These are phyloP conservation scores for Cecidostiba fungosa DNA, from an alignment of 2,888 invertebrate genomes.

Conservation along the genomic window DNA sequence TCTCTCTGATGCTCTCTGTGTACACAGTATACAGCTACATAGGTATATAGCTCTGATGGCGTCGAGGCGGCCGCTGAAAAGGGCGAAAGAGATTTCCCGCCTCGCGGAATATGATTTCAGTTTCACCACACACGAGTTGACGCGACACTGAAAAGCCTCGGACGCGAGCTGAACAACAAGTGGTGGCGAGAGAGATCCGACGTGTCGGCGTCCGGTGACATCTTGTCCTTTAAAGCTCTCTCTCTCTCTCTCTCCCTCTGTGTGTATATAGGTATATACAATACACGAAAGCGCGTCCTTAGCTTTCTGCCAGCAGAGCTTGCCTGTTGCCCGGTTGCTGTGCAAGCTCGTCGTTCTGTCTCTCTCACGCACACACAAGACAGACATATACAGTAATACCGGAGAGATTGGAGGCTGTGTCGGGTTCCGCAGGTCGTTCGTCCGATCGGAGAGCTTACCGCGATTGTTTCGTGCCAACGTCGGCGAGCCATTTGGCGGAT, in stretches of 20 bases:
- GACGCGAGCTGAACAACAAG: conserved; percentile 72
- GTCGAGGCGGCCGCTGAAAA: conserved; percentile 49
- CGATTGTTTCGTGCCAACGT: conserved; percentile 14
- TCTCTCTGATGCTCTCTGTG: not conserved
- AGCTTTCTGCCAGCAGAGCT: not conserved
- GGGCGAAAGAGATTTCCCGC: conserved; percentile 70
- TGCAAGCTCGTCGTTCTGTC: not conserved
- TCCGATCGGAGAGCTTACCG: not conserved
- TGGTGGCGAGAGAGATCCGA: conserved; percentile 67
- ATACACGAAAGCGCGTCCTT: not conserved
- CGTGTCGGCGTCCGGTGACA: conserved; percentile 26
- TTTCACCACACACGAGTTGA: conserved; percentile 34
- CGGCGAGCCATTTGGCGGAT: not conserved
- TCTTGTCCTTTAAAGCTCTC: conserved; percentile 44
- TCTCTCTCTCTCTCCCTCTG: not conserved
- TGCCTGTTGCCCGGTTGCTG: not conserved
- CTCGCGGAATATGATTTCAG: conserved; percentile 70
- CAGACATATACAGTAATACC: not conserved
- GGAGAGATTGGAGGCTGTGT: not conserved
- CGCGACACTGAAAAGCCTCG: conserved; percentile 5
- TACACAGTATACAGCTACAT: not conserved
- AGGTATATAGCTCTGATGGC: conserved; percentile 55
- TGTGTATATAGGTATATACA: not conserved
- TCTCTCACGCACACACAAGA: not conserved
- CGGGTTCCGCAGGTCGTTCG: not conserved